phyloP scores from a whole-genome alignment of 2,797 vertebrate species.

The Perodicticus potto region DNA sequence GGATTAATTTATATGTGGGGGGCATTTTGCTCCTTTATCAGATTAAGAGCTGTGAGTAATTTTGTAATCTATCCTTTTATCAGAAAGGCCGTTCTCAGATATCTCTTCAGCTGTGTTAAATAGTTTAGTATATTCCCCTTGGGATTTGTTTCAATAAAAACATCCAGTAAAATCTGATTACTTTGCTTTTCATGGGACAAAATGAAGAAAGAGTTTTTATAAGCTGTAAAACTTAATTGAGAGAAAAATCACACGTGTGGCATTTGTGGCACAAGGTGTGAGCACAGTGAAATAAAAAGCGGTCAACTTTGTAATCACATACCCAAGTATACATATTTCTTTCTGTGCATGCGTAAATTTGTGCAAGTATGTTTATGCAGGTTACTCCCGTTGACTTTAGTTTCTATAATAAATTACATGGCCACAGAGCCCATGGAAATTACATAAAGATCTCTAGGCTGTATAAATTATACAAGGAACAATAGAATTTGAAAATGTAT shows the following conservation, averaged over 20 bases:
- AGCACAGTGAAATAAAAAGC: constrained; percentile 32
- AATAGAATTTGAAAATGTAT: not conserved
- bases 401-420: not conserved
- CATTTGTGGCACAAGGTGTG: constrained; percentile 54
- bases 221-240: constrained; percentile 80
- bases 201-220: constrained; percentile 82
- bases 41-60: constrained; percentile 74
- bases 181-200: constrained; percentile 74
- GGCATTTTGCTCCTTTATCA: constrained; percentile 64
- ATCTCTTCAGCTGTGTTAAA: constrained; percentile 78
- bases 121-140: constrained; percentile 69
- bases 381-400: constrained; percentile 43
- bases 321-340: constrained; percentile 17
- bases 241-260: constrained; percentile 60
- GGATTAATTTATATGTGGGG: constrained; percentile 42
- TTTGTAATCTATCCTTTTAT: constrained; percentile 76
- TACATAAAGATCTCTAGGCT: not conserved
- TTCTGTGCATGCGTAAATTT: constrained; percentile 26
- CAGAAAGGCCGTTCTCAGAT: constrained; percentile 71
- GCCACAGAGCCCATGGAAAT: not conserved
- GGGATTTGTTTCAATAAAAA: constrained; percentile 81
- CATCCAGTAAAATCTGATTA: constrained; percentile 77
- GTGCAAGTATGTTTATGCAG: constrained; percentile 5
- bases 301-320: constrained; percentile 22
- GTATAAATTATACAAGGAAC: not conserved